Base-by-base conservation (phyloP, 2,888 invertebrate genomes). In the Lithophane semibrunnea region DNA sequence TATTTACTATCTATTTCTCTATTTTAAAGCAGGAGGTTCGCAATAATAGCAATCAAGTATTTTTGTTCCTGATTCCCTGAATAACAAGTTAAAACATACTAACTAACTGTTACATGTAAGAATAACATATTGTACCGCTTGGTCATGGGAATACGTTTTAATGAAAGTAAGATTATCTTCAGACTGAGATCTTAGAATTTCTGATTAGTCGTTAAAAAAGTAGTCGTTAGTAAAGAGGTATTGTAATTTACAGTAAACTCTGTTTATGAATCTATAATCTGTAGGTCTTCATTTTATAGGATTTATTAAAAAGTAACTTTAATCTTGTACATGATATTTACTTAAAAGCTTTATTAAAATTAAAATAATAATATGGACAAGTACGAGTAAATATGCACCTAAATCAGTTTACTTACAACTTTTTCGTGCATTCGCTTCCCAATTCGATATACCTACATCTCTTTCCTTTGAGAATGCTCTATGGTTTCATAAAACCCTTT, bases 41-140 rank as follows among this genome's bases (percentile, higher is more conserved):
- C 3, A 58, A 58, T 69, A 12, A 3, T 47, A 54, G 7, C 7
- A 37, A 73, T 29, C 37, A 47, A 75, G 16, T 64, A 24, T n/a
- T 56, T 70, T 64, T 8, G 16, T 44, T 18, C 24, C 24, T 29
- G 1, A n/a, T 77, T 60, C 67, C 44, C 13, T 8, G 49, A 65
- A 77, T 56, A 49, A 60, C 44, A 52, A 54, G 18, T n/a, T 24
- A 9, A 60, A 54, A 21, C 16, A 10, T n/a, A 67, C n/a, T 63
- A 54, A 67, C n/a, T 63, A 54, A 52, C 64, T 16, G 79, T 79
- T 79, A 52, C 37, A 37, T 42, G 56, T 64, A 47, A 54, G 16
- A 67, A 73, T 63, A 18, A 49, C 60, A 73, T 67, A 18, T 58
- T 63, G 67, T 42, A 63, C 58, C 69, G 60, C 29, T 75, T 64